Conservation (phyloP, 2,797 vertebrate genomes). For the Ptychobarbus kaznakovi region DNA sequence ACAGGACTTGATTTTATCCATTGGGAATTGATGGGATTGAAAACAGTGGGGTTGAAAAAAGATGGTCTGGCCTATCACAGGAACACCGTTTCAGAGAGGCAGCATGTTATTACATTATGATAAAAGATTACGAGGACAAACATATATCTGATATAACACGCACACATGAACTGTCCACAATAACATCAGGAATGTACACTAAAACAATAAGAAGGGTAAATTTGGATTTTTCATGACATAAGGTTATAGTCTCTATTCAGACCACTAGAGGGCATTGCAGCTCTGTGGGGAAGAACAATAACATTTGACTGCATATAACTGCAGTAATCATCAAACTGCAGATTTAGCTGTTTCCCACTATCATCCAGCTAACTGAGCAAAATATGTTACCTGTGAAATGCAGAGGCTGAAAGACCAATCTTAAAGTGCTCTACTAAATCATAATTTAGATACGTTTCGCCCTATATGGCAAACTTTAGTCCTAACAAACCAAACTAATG, state of each 20-base stretch:
- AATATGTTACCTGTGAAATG: slow-evolving; percentile 15
- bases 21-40: slow-evolving; percentile 1
- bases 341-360: slow-evolving; percentile 29
- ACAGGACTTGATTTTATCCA: slow-evolving; percentile 1
- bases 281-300: slow-evolving; percentile 36
- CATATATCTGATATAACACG: neutral
- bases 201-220: neutral
- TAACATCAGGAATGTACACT: neutral
- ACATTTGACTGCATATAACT: slow-evolving; percentile 42
- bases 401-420: neutral
- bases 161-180: neutral
- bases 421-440: neutral
- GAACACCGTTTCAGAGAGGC: neutral
- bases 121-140: neutral
- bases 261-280: slow-evolving; percentile 57
- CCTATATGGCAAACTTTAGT: slow-evolving; percentile 5
- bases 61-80: too few species aligned
- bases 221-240: neutral
- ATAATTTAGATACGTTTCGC: neutral
- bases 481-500: neutral
- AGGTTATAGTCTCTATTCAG: neutral
- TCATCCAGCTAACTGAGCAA: slow-evolving; percentile 16
- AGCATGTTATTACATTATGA: slow-evolving; percentile 5
- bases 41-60: neutral
- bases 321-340: slow-evolving; percentile 48